Percentiles rank a stretch among this genome's conserved stretches.
phyloP scores from a whole-genome alignment of 2,113 vertebrate genomes.

The Trinectes maculatus region DNA sequence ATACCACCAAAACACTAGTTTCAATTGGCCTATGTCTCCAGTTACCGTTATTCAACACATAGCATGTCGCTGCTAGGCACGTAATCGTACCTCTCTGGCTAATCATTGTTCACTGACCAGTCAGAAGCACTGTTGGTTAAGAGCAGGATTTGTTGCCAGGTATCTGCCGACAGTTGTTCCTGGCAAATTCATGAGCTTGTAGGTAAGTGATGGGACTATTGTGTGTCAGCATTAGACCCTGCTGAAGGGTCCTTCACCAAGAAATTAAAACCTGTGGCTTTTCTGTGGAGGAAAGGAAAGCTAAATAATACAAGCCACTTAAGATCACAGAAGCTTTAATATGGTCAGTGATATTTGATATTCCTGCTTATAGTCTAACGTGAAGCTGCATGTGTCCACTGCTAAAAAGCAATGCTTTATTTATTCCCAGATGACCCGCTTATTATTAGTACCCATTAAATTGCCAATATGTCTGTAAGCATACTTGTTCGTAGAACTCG shows the following conservation, averaged over 20 bases:
- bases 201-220: slow-evolving; percentile 33
- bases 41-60: background rate
- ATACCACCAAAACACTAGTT: background rate
- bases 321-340: too few relatives aligned
- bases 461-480: slow-evolving; percentile 11
- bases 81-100: slow-evolving; percentile 42
- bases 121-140: slow-evolving; percentile 28
- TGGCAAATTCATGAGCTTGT: slow-evolving; percentile 45
- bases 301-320: too few relatives aligned
- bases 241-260: slow-evolving; percentile 4
- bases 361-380: too few relatives aligned
- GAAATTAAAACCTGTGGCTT: slow-evolving; percentile 6
- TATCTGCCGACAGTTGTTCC: background rate
- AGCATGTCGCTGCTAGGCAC: slow-evolving; percentile 69
- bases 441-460: background rate
- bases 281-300: background rate
- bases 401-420: background rate
- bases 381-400: too few relatives aligned
- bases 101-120: slow-evolving; percentile 37
- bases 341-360: too few relatives aligned
- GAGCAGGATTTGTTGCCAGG: slow-evolving; percentile 62
- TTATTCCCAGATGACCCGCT: background rate
- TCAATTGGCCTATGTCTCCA: slow-evolving; percentile 13
- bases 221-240: slow-evolving; percentile 2
- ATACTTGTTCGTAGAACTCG: slow-evolving; percentile 97